Evolutionary conservation across 2,888 invertebrate genomes (phyloP).

Genomic region (Zaprionus obscuricornis): DNA sequence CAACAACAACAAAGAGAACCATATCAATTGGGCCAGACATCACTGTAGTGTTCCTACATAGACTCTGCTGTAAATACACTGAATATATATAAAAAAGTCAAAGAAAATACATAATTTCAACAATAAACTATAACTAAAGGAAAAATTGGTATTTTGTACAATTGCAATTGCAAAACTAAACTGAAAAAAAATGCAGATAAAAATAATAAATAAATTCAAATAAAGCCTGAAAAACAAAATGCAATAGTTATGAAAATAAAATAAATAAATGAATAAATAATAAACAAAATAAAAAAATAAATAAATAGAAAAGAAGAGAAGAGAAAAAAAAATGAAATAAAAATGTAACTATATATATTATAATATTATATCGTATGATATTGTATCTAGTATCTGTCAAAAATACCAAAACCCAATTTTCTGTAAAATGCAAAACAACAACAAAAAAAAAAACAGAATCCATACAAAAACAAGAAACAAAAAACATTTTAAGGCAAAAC

Average conservation of each 20-base stretch:
- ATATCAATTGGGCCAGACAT: constrained; percentile 36
- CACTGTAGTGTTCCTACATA: constrained; percentile 44
- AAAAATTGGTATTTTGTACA: constrained; percentile 52
- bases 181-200: neutral
- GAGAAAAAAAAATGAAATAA: constrained; percentile 27
- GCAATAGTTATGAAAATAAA: constrained; percentile 1
- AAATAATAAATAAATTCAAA: constrained; percentile 26
- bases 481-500: constrained; percentile 47
- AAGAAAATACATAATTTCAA: constrained; percentile 10
- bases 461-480: constrained; percentile 31
- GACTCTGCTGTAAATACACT: constrained; percentile 52
- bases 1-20: no score
- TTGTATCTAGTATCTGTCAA: constrained; percentile 48
- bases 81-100: neutral
- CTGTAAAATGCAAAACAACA: constrained; percentile 36
- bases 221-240: neutral
- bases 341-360: constrained; percentile 35
- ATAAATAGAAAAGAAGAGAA: no score
- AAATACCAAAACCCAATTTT: constrained; percentile 39
- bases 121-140: constrained; percentile 8
- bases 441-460: constrained; percentile 6
- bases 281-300: neutral
- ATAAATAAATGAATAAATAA: constrained; percentile 1
- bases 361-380: constrained; percentile 36
- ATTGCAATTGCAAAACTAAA: constrained; percentile 15